phyloP scores from a whole-genome alignment of 2,888 invertebrate genomes.

The Subacronicta megacephala region DNA sequence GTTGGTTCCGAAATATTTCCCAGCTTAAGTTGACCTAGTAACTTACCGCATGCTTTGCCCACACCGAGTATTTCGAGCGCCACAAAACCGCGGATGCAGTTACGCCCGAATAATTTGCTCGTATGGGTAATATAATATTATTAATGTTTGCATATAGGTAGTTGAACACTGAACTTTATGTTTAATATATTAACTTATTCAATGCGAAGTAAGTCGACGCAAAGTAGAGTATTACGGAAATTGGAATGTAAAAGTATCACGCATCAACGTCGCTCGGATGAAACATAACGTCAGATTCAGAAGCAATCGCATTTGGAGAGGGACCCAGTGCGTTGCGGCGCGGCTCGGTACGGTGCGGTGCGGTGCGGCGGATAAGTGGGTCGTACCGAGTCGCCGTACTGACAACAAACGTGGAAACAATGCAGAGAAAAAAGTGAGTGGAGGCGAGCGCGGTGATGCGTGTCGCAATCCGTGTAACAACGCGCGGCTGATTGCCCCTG shows the following conservation, averaged over 20 bases:
- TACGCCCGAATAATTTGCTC: conserved; percentile 23
- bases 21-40: conserved; percentile 20
- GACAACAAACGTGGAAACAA: conserved; percentile 62
- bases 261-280: conserved; percentile 49
- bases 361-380: conserved; percentile 48
- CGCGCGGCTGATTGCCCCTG: conserved; percentile 82
- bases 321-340: conserved; percentile 17
- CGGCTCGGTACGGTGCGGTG: conserved; percentile 32
- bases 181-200: conserved; percentile 12
- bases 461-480: conserved; percentile 75
- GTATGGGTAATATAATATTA: conserved; percentile 10
- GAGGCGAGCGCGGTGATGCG: conserved; percentile 70
- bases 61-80: conserved; percentile 22
- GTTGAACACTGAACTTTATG: conserved; percentile 12
- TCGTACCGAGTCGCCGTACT: conserved; percentile 46
- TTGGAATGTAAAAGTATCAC: conserved; percentile 44
- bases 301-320: conserved; percentile 56
- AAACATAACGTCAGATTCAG: conserved; percentile 52
- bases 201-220: conserved; percentile 2
- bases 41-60: conserved; percentile 29
- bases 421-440: conserved; percentile 56
- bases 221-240: conserved; percentile 20
- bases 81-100: conserved; percentile 19
- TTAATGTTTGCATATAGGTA: conserved; percentile 24
- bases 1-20: conserved; percentile 22